Conservation (phyloP, 2,113 vertebrate genomes). For the Puntigrus tetrazona region DNA sequence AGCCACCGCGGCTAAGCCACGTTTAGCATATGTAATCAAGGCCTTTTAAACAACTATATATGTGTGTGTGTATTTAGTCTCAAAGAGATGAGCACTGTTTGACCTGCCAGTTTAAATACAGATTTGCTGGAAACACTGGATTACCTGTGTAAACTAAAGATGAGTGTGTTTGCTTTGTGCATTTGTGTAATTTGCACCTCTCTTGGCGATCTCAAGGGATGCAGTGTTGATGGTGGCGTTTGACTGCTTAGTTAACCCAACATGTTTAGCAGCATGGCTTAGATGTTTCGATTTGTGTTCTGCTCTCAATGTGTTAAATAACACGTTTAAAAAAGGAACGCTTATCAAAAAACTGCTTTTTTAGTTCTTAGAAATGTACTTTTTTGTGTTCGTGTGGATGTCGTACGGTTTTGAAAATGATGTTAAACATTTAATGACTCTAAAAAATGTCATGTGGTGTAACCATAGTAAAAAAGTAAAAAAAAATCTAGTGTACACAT, state of each 20-base stretch:
- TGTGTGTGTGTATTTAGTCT: conserved; percentile 61
- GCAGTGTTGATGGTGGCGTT: neutral
- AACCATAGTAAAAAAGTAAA: neutral
- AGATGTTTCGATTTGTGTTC: neutral
- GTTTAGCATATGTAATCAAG: conserved; percentile 74
- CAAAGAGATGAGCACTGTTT: conserved; percentile 45
- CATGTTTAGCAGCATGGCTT: neutral
- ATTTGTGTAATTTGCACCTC: conserved; percentile 58
- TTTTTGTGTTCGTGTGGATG: neutral
- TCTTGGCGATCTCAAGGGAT: conserved; percentile 4
- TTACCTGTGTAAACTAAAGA: conserved; percentile 69
- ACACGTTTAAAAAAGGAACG: no score
- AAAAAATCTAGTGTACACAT: no score
- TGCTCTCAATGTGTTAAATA: no score
- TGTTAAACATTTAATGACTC: no score
- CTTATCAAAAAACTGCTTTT: no score
- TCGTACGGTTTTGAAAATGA: neutral
- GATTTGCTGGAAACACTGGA: conserved; percentile 62
- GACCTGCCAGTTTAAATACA: conserved; percentile 61
- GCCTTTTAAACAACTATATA: conserved; percentile 66
- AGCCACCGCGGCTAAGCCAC: conserved; percentile 73
- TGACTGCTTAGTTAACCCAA: neutral
- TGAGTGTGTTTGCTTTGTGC: conserved; percentile 34
- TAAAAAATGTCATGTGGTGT: no score
- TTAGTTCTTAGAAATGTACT: no score